Evolutionary conservation across 1,140 invertebrate species (phyloP), one percentile per base, ranked within the genome.

Genomic region (Cephus cinctus): DNA sequence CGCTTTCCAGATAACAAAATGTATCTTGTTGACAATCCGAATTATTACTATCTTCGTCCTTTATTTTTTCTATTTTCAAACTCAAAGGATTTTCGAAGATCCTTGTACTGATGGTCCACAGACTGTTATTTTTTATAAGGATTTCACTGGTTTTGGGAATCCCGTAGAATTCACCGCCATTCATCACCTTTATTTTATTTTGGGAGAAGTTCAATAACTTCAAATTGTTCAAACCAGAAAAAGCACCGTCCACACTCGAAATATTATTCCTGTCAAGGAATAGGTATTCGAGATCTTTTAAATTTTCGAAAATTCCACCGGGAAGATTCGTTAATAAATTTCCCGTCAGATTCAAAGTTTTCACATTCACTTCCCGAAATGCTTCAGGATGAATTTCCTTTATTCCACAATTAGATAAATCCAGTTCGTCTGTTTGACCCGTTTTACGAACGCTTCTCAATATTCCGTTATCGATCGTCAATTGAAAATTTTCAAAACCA

Each of bases 251-350:
- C 2, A 65, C 23, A 5, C 9, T 48, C n/a, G 14, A 18, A n/a
- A 69, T 47, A 4, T 56, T 39, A 39, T 69, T 69, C 3, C 52
- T 35, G 5, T 58, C 45, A 2, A 68, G 39, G 0, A 48, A 61
- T 1, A 68, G 14, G 6, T 20, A 40, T 16, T 54, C 41, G 1
- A 68, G 36, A 5, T 49, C 56, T 3, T 51, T 60, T 5, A 68
- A 22, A 36, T 65, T 60, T 1, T 60, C 54, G 43, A 68, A 68
- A 1, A 65, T 38, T n/a, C 51, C 57, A 1, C 58, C 47, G 2
- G 64, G 64, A 0, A 68, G 54, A 9, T 41, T 36, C 5, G 30
- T 39, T 2, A 68, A 16, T 0, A 43, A 50, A 27, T 68, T 68
- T 18, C 58, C 55, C 2, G 44, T 19, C n/a, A 69, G 27, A 36